A percentile compares a stretch with the other conserved stretches of the same genome.
These are phyloP conservation scores for Coremacera marginata DNA, from an alignment of 2,888 invertebrate species.

Conservation along the genomic window DNA sequence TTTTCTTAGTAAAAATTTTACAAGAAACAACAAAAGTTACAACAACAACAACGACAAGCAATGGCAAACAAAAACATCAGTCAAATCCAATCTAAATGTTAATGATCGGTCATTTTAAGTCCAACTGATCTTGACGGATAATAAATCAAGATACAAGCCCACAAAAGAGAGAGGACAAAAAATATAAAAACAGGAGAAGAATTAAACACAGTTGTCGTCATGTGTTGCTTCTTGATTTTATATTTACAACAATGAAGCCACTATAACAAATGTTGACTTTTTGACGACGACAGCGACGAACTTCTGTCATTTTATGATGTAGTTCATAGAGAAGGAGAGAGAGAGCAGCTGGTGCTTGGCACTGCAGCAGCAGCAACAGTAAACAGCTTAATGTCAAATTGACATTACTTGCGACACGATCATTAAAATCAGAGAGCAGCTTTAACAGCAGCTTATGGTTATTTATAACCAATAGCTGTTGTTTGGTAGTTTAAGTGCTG, in stretches of 20 bases:
- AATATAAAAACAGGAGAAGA: not conserved
- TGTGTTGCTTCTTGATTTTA: conserved; percentile 11
- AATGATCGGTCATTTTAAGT: conserved; percentile 48
- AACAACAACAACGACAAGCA: conserved; percentile 16
- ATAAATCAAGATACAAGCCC: conserved; percentile 48
- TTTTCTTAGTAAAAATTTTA: conserved; percentile 25
- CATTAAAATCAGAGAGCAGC: conserved; percentile 26
- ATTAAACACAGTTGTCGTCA: conserved; percentile 1
- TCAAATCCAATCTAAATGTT: conserved; percentile 54
- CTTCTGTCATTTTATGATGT: conserved; percentile 35
- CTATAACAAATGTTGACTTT: not conserved
- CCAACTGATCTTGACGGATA: conserved; percentile 49
- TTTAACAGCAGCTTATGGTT: not conserved
- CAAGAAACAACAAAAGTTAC: conserved; percentile 2
- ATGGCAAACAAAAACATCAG: conserved; percentile 7
- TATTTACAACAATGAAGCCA: not conserved
- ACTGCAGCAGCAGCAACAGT: not conserved
- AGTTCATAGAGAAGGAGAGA: not conserved
- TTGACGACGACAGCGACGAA: conserved; percentile 11
- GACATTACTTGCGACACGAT: conserved; percentile 37
- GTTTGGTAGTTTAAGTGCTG: not conserved
- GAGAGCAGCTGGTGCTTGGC: not conserved
- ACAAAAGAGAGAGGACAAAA: not conserved
- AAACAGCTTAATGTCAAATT: conserved; percentile 37
- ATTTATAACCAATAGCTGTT: not conserved